These are phyloP conservation scores for Oscheius myriophilus DNA, from an alignment of 2,888 invertebrate genomes.

Conservation along the genomic window DNA sequence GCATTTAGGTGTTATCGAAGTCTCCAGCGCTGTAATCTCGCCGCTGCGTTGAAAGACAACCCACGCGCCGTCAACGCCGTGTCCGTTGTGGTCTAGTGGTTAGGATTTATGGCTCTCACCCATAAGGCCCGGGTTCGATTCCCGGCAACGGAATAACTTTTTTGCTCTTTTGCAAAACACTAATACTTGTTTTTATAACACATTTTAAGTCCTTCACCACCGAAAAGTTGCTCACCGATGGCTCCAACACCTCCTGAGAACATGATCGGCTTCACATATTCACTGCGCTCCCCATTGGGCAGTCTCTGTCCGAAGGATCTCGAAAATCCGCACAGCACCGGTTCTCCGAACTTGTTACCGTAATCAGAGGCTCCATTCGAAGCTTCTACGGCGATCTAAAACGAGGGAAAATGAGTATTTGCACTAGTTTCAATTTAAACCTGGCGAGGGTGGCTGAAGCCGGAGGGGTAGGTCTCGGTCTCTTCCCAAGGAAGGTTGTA, in stretches of 20 bases:
- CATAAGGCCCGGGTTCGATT: constrained; percentile 59
- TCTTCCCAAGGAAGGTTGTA: constrained; percentile 88
- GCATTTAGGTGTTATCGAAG: too few species aligned
- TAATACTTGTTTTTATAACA: too few species aligned
- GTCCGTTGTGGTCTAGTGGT: constrained; percentile 57
- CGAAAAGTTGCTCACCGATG: constrained; percentile 79
- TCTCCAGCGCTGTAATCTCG: too few species aligned
- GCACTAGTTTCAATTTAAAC: constrained; percentile 73
- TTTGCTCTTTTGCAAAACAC: constrained; percentile 2
- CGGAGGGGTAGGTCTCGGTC: constrained; percentile 81
- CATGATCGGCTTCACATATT: constrained; percentile 98
- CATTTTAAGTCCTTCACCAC: background rate
- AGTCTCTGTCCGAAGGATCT: constrained; percentile 86
- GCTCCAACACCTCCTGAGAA: constrained; percentile 95
- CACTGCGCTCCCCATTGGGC: constrained; percentile 74
- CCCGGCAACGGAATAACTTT: constrained; percentile 53
- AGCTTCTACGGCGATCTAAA: constrained; percentile 82
- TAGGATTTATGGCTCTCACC: constrained; percentile 59
- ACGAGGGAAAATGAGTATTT: background rate
- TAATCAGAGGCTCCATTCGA: constrained; percentile 98
- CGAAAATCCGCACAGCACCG: constrained; percentile 88
- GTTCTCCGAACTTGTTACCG: constrained; percentile 97
- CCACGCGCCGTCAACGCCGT: background rate
- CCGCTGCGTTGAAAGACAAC: too few species aligned
- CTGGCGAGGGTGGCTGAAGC: constrained; percentile 88